Evolutionary conservation across 2,797 vertebrate species (phyloP).

Genomic region (Centroberyx gerrardi): DNA sequence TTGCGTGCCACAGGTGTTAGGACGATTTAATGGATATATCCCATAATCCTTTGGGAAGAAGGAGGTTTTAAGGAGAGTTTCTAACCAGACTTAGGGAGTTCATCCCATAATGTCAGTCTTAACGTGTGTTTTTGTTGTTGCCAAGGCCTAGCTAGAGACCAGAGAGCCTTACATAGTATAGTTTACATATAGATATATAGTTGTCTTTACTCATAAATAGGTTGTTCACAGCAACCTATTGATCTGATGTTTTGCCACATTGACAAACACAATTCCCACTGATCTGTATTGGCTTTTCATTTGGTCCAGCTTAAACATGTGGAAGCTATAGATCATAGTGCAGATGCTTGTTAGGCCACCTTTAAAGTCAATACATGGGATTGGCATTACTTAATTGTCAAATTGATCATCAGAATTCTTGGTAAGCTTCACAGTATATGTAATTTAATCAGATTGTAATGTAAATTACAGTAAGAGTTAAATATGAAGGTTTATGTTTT

Average conservation of each 20-base stretch:
- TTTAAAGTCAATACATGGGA: too few relatives aligned
- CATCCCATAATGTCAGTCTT: slow-evolving; percentile 2
- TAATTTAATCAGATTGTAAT: too few relatives aligned
- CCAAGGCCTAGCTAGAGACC: neutral
- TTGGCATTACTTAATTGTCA: too few relatives aligned
- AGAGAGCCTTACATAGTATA: neutral
- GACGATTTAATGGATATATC: slow-evolving; percentile 56
- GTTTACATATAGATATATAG: slow-evolving; percentile 1
- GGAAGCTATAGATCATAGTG: too few relatives aligned
- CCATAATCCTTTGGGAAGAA: slow-evolving; percentile 45
- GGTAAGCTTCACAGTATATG: too few relatives aligned
- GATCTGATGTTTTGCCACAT: neutral
- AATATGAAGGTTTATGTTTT: too few relatives aligned
- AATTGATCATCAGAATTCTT: too few relatives aligned
- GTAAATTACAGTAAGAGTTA: too few relatives aligned
- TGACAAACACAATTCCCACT: too few relatives aligned
- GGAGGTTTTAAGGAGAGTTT: slow-evolving; percentile 35
- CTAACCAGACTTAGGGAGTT: slow-evolving; percentile 37
- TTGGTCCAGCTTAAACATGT: neutral
- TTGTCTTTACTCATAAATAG: slow-evolving; percentile 6
- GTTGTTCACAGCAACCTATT: too few relatives aligned
- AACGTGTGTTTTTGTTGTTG: neutral
- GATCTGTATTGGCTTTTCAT: neutral
- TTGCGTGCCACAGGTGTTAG: slow-evolving; percentile 69
- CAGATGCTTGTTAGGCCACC: too few relatives aligned